Evolutionary conservation across 2,113 vertebrate genomes (phyloP).

Genomic region (Phalacrocorax brasilianus): DNA sequence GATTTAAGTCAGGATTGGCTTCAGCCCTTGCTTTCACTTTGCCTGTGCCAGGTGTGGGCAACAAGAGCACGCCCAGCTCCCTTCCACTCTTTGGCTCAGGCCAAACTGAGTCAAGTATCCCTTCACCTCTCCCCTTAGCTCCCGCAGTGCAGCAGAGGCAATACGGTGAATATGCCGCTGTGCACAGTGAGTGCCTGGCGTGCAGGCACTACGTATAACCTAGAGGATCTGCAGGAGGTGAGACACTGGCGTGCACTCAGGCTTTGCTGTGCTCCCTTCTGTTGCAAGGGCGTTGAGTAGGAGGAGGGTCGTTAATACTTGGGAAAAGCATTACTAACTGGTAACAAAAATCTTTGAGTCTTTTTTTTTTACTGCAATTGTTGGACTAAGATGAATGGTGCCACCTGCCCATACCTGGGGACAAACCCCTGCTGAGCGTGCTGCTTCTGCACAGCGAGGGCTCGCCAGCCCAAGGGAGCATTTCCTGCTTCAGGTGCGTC

Average conservation of each 20-base stretch:
- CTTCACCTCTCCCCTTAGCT: background rate
- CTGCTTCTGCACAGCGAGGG: background rate
- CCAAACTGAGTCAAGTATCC: rapidly evolving
- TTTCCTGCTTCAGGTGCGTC: background rate
- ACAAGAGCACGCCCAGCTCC: background rate
- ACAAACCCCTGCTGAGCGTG: rapidly evolving
- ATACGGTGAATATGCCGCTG: rapidly evolving
- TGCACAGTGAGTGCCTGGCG: background rate
- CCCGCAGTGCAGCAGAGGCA: background rate
- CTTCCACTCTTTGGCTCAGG: background rate
- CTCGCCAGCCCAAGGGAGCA: rapidly evolving
- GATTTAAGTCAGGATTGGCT: background rate
- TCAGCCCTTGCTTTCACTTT: background rate
- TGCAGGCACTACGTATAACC: rapidly evolving
- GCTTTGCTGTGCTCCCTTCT: background rate
- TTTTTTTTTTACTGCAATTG: background rate
- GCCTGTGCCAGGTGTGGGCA: background rate
- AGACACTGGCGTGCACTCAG: rapidly evolving
- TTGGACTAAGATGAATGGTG: background rate
- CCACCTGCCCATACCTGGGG: rapidly evolving
- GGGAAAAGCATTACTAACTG: background rate
- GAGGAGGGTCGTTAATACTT: background rate
- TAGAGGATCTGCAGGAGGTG: rapidly evolving
- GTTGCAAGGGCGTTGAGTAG: too few species aligned
- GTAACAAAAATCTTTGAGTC: background rate